Conservation (phyloP, 2,113 vertebrate species). For the Nipponia nippon region DNA sequence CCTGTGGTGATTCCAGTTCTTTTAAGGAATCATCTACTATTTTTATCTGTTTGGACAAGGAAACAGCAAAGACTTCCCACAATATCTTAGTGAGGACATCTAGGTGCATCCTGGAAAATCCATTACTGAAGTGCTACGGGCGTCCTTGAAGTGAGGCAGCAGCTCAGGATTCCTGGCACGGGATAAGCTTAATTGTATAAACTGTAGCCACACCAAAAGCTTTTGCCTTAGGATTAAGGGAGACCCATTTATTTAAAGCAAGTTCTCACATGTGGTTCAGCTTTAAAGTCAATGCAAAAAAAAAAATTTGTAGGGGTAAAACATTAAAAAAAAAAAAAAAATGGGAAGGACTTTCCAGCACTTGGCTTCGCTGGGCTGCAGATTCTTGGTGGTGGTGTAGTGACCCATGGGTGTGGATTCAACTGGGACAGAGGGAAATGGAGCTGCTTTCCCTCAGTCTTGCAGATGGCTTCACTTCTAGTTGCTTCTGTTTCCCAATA, state of each 20-base stretch:
- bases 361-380: neutral
- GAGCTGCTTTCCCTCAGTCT: neutral
- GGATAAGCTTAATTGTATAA: neutral
- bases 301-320: neutral
- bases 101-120: constrained; percentile 22
- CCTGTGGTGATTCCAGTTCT: neutral
- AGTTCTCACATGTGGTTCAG: neutral
- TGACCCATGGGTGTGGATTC: neutral
- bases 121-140: neutral
- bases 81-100: neutral
- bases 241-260: neutral
- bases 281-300: neutral
- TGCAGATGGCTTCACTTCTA: neutral
- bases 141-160: neutral
- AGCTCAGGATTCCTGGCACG: neutral
- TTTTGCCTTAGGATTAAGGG: neutral
- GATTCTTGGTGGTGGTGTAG: neutral
- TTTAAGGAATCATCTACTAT: neutral
- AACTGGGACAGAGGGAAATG: neutral
- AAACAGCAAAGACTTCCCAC: constrained; percentile 7
- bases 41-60: neutral
- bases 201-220: constrained; percentile 13
- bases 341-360: neutral
- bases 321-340: neutral
- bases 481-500: neutral